A percentile compares a stretch with the other conserved stretches of the same genome.
phyloP scores from a whole-genome alignment of 2,113 vertebrate species.

The Chaetops frenatus region DNA sequence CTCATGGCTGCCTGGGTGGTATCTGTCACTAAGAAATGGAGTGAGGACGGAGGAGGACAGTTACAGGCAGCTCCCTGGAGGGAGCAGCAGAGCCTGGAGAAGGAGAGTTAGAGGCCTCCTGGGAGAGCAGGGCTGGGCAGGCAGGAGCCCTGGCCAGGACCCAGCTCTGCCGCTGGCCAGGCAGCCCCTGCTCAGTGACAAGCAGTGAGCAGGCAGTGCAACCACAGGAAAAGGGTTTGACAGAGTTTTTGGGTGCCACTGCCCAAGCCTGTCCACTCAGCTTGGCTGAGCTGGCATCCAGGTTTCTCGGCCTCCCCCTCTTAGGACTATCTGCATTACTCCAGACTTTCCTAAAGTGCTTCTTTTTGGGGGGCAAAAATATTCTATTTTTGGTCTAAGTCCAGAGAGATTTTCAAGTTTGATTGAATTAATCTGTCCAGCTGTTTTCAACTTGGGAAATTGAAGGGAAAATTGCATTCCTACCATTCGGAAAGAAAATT shows the following conservation, averaged over 20 bases:
- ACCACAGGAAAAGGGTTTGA: neutral
- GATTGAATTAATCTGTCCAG: neutral
- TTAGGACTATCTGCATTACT: neutral
- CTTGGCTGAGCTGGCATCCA: neutral
- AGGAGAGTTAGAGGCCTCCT: neutral
- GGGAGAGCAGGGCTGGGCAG: neutral
- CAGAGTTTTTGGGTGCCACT: neutral
- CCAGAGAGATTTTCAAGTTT: neutral
- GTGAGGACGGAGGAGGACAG: neutral
- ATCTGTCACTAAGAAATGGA: neutral
- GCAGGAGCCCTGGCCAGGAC: neutral
- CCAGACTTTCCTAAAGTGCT: neutral
- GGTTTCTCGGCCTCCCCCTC: neutral
- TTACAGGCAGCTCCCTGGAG: neutral
- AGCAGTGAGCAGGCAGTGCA: neutral
- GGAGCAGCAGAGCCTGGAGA: neutral
- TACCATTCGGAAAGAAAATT: neutral
- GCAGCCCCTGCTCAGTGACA: neutral
- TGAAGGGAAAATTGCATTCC: neutral
- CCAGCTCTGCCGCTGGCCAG: rapidly evolving
- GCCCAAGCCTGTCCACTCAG: neutral
- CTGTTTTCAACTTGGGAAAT: neutral
- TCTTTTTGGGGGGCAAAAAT: neutral
- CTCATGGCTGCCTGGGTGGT: neutral
- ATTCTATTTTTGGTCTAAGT: neutral